Evolutionary conservation across 2,888 invertebrate species (phyloP), one percentile per base, ranked within the genome.

Genomic region (Luffia ferchaultella): DNA sequence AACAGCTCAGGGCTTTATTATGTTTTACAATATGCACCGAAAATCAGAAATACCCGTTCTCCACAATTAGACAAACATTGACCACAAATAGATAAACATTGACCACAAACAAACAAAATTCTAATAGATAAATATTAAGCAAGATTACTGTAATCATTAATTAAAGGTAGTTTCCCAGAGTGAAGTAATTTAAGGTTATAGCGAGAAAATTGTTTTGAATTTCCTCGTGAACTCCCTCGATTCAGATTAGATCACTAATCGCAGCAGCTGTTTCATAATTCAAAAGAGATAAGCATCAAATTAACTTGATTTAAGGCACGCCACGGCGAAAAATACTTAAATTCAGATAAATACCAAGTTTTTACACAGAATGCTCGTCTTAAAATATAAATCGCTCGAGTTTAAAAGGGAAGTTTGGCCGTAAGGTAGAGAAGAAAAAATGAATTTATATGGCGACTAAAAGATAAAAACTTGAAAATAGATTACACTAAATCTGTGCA

Each of bases 271-370:
- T 48, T 48, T 16, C 20, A 48, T 48, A 42, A 48, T 48, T 48
- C 48, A 48, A 41, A 45, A 18, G 19, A 43, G 51, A 51, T 51
- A 48, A 44, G 44, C 18, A 51, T 51, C 51, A 51, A 51, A 48
- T 51, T 51, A 48, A 44, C 30, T 43, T 51, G 45, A 48, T 51
- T 50, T 48, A 51, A 46, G 40, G 16, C 42, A 12, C 42, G 17
- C n/a, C 43, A 18, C 16, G 18, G 18, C 18, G 41, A n/a, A n/a
- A 42, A 48, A n/a, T 48, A 17, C 45, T 45, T 45, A 16, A 2
- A 41, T 42, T 48, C 19, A 18, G 18, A 42, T 30, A 30, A 30
- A 30, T 48, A 12, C 18, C 20, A 30, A 30, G 30, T 30, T 30
- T 30, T 30, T 30, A 30, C n/a, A n/a, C 5, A 3, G 30, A 12